phyloP scores from a whole-genome alignment of 2,797 vertebrate species.

The Lutjanus campechanus region DNA sequence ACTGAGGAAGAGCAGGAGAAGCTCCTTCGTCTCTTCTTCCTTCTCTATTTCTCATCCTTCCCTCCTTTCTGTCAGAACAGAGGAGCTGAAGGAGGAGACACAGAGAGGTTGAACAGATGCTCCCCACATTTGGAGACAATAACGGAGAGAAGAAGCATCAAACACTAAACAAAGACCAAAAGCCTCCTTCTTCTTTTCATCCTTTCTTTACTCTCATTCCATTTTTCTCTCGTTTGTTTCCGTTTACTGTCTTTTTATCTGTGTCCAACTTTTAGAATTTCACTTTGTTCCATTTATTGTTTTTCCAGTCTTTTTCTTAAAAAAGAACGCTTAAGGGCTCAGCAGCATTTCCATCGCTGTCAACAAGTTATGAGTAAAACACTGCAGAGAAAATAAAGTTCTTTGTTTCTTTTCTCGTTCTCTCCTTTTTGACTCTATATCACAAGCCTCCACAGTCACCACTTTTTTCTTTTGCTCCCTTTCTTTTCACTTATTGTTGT shows the following conservation, averaged over 20 bases:
- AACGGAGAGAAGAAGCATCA: conserved; percentile 60
- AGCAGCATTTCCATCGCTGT: conserved; percentile 32
- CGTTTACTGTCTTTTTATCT: conserved; percentile 60
- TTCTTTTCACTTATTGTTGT: neutral
- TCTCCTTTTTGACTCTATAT: neutral
- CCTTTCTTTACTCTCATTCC: conserved; percentile 28
- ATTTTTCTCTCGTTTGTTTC: conserved; percentile 66
- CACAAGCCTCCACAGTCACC: neutral
- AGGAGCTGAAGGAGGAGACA: conserved; percentile 25
- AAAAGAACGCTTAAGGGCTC: conserved; percentile 21
- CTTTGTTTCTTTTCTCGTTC: neutral
- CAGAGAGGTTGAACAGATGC: conserved; percentile 64
- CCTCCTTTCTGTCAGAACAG: conserved; percentile 5
- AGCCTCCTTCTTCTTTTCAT: conserved; percentile 35
- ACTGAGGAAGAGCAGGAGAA: neutral
- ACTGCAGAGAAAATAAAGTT: conserved; percentile 16
- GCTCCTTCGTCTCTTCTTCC: neutral
- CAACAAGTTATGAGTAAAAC: conserved; percentile 25
- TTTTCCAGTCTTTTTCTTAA: conserved; percentile 27
- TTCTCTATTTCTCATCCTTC: neutral
- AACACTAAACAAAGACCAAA: conserved; percentile 60
- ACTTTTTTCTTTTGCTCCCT: neutral
- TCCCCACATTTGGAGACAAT: conserved; percentile 72
- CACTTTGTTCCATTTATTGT: conserved; percentile 51
- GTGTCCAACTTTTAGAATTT: conserved; percentile 49